Percentiles rank a stretch among this genome's conserved stretches.
These are phyloP conservation scores for Psittacula echo DNA, from an alignment of 2,797 vertebrate species.

Conservation along the genomic window DNA sequence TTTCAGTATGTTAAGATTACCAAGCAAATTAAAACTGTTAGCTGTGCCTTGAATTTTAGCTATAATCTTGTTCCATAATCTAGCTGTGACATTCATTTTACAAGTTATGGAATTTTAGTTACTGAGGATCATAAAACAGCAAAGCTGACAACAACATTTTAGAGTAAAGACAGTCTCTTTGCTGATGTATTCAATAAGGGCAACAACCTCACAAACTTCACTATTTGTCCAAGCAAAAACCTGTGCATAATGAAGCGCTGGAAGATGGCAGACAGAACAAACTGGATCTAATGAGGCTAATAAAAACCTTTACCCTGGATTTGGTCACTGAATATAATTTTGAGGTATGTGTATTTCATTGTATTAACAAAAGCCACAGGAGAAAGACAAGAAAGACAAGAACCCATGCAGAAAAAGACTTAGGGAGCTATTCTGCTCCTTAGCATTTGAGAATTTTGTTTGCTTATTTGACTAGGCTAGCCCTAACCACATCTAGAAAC, in stretches of 20 bases:
- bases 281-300: slow-evolving; percentile 74
- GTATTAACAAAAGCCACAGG: background rate
- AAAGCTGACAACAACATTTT: background rate
- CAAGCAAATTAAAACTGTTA: slow-evolving; percentile 15
- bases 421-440: background rate
- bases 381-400: background rate
- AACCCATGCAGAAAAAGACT: background rate
- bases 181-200: background rate
- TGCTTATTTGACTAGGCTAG: background rate
- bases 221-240: slow-evolving; percentile 74
- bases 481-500: background rate
- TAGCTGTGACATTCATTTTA: background rate
- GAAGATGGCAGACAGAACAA: slow-evolving; percentile 74
- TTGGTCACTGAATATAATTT: slow-evolving; percentile 89
- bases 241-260: slow-evolving; percentile 80
- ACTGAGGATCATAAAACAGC: background rate
- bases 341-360: slow-evolving; percentile 75
- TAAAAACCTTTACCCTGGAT: slow-evolving; percentile 87
- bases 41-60: background rate
- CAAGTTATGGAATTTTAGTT: background rate
- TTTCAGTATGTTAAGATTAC: background rate
- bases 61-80: background rate
- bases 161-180: background rate
- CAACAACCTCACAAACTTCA: background rate
- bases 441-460: background rate